Percentiles rank a stretch among this genome's conserved stretches.
These are phyloP conservation scores for Astyanax mexicanus DNA, from an alignment of 2,797 vertebrate species.

Conservation along the genomic window DNA sequence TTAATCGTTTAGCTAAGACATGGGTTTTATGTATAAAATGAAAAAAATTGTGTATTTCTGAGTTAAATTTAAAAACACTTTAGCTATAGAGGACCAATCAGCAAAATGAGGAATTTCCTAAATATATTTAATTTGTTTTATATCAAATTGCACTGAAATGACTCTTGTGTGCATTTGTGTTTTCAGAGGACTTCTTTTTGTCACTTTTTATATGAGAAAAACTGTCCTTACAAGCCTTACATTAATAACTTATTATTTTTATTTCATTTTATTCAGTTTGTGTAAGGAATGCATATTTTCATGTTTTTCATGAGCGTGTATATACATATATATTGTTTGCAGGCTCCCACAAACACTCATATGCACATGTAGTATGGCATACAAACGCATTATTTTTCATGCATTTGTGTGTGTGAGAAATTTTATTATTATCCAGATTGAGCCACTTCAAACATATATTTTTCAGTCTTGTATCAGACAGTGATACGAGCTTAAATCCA, in stretches of 20 bases:
- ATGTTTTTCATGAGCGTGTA: background rate
- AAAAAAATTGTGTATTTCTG: background rate
- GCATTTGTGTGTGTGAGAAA: background rate
- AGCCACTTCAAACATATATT: slow-evolving; percentile 99
- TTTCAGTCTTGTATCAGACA: slow-evolving; percentile 92
- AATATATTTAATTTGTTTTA: background rate
- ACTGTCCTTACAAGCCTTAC: background rate
- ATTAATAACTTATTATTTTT: background rate
- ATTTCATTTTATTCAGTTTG: background rate
- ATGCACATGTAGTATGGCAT: background rate
- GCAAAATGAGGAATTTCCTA: background rate
- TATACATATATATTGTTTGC: background rate
- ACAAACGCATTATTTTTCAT: background rate
- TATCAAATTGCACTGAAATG: background rate
- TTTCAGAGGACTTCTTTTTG: background rate
- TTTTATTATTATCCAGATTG: slow-evolving; percentile 67
- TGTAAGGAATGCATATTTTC: background rate
- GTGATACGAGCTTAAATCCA: slow-evolving; percentile 97
- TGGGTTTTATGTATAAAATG: slow-evolving; percentile 3
- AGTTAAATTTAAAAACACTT: background rate
- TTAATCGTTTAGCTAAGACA: background rate
- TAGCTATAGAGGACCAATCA: background rate
- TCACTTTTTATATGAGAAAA: background rate
- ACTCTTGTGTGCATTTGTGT: background rate
- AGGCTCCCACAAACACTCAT: background rate